Evolutionary conservation across 2,888 invertebrate species (phyloP).

Genomic region (Drosophila vallismaia): DNA sequence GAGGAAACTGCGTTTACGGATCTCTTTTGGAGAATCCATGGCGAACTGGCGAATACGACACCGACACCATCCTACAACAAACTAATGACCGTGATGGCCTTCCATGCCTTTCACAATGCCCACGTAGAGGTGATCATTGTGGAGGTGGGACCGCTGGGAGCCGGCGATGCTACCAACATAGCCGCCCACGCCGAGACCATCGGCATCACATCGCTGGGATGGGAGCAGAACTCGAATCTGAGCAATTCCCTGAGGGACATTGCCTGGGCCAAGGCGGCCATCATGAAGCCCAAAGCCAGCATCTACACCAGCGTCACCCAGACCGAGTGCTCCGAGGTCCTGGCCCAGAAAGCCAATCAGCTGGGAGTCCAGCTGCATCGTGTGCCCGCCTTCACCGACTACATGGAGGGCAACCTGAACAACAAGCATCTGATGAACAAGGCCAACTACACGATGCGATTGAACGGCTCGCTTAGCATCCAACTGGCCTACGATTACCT

Average conservation of each 20-base stretch:
- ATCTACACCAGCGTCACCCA: constrained; percentile 64
- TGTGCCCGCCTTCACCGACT: constrained; percentile 54
- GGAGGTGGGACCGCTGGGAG: constrained; percentile 60
- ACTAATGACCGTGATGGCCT: constrained; percentile 65
- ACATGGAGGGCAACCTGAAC: constrained; percentile 46
- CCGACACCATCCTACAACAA: constrained; percentile 57
- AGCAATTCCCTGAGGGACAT: constrained; percentile 63
- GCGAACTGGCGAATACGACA: constrained; percentile 16
- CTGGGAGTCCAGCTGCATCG: constrained; percentile 53
- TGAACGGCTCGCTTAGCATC: constrained; percentile 65
- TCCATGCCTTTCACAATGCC: constrained; percentile 55
- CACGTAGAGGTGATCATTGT: constrained; percentile 63
- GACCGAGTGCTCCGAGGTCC: constrained; percentile 62
- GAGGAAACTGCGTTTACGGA: constrained; percentile 49
- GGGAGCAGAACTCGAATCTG: constrained; percentile 63
- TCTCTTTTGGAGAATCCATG: constrained; percentile 48
- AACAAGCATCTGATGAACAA: constrained; percentile 49
- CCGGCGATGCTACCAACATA: constrained; percentile 64
- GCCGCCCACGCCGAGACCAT: constrained; percentile 60
- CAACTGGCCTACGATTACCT: constrained; percentile 65
- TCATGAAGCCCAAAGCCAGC: constrained; percentile 62
- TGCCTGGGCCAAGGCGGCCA: constrained; percentile 70
- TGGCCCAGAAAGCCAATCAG: constrained; percentile 58
- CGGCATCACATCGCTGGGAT: constrained; percentile 62
- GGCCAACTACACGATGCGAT: constrained; percentile 42